Conservation (phyloP, 2,797 vertebrate genomes). For the Melanotaenia pygmaea region DNA sequence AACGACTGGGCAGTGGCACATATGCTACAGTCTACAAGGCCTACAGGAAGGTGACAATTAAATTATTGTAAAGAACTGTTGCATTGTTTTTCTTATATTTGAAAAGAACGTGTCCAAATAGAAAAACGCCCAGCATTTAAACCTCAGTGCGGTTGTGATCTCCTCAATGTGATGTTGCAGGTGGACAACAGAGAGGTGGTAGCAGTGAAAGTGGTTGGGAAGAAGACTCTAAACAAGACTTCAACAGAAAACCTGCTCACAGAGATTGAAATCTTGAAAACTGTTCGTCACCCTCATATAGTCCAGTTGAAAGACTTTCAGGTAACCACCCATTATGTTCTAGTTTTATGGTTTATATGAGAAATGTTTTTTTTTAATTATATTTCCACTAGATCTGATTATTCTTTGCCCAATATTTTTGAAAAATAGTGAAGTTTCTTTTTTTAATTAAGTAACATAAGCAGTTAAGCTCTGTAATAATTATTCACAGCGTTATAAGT, state of each 20-base stretch:
- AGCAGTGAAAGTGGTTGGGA: constrained; percentile 94
- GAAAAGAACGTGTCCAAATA: background rate
- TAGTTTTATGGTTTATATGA: background rate
- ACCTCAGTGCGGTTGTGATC: background rate
- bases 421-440: background rate
- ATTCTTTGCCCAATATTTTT: background rate
- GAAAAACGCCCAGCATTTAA: background rate
- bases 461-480: background rate
- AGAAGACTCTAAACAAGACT: constrained; percentile 91
- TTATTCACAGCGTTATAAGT: background rate
- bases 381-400: background rate
- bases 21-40: constrained; percentile 97
- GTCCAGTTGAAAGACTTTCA: constrained; percentile 97
- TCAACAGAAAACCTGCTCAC: constrained; percentile 96
- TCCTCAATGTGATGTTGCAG: constrained; percentile 68
- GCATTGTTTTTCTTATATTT: background rate
- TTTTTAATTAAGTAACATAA: background rate
- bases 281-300: constrained; percentile 91
- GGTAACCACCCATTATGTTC: constrained; percentile 64
- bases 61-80: background rate
- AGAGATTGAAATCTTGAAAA: constrained; percentile 96
- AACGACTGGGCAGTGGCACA: constrained; percentile 91
- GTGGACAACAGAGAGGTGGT: constrained; percentile 91
- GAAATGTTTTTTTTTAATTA: background rate
- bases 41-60: constrained; percentile 81